Evolutionary conservation across 2,797 vertebrate genomes (phyloP), one percentile per base, ranked within the genome.

Genomic region (Vespertilio murinus): DNA sequence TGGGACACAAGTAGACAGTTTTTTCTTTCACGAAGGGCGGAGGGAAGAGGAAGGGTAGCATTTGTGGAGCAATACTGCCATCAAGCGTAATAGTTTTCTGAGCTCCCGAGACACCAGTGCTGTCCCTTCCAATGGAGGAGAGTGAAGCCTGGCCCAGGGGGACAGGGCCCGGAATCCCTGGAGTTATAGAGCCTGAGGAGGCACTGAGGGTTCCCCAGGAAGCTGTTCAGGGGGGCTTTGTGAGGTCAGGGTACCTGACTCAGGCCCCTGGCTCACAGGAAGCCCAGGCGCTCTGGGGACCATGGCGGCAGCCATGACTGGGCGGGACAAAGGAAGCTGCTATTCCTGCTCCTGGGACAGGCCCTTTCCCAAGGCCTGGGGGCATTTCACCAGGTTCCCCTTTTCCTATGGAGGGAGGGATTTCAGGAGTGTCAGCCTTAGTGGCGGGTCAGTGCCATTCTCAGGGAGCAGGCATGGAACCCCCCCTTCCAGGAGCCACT

Each of bases 401-500:
- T 42, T 42, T 8, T 42, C 10, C 8, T 42, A 8, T 8, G 8
- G 8, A 42, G 42, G 42, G 42, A 42, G 42, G 42, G 49, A 42
- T 8, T 10, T 8, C 8, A 42, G 42, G 42, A 1, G 42, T 28
- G 25, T 1, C 4, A 4, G 33, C 65, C 33, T 38, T 5, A 22
- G 33, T n/a, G 61, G 61, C 14, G 0, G 13, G 13, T 10, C 65
- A 22, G 20, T 38, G 33, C 11, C 5, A 11, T 38, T 12, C 33
- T 69, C 65, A 6, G 9, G n/a, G 9, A 22, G 10, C 10, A 22
- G 20, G 1, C 1, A 4, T 35, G 65, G n/a, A 67, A 35, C 18
- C 33, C 8, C 8, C 8, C 33, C n/a, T 10, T 54, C 17, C 65
- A 0, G 2, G 18, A 10, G 20, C 4, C 33, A 10, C 1, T 10